Conservation (phyloP, 1,140 invertebrate species). For the Papilio dardanus region DNA sequence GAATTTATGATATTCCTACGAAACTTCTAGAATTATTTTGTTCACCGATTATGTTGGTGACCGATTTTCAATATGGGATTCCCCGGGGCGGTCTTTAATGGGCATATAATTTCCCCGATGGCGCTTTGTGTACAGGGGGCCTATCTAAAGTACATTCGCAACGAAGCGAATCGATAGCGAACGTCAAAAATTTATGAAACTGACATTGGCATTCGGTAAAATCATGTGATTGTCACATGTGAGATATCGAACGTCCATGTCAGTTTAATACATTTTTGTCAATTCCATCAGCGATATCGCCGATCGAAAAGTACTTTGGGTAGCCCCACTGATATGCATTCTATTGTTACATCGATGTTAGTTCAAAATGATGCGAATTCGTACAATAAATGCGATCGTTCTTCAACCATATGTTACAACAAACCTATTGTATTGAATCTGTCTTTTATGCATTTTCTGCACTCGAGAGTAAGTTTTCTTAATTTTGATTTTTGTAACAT, state of each 20-base stretch:
- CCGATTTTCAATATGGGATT: conserved; percentile 8
- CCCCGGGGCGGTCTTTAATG: conserved; percentile 31
- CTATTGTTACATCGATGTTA: conserved; percentile 1
- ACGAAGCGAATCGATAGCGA: too few relatives aligned
- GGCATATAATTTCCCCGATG: conserved; percentile 23
- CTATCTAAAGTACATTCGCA: too few relatives aligned
- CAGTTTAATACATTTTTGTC: too few relatives aligned
- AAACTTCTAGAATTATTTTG: neutral
- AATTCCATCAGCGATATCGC: too few relatives aligned
- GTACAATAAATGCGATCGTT: neutral
- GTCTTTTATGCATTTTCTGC: neutral
- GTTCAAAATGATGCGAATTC: neutral
- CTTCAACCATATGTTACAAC: neutral
- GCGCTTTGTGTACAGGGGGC: conserved; percentile 12
- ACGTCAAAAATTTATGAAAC: too few relatives aligned
- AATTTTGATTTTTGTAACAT: neutral
- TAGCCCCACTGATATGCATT: conserved; percentile 4
- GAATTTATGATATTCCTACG: neutral
- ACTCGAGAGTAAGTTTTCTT: neutral
- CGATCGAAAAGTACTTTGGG: too few relatives aligned
- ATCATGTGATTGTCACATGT: too few relatives aligned
- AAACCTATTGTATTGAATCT: neutral
- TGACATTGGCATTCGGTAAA: too few relatives aligned
- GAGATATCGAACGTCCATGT: too few relatives aligned
- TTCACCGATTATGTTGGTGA: neutral